These are phyloP conservation scores for Morelia viridis DNA, from an alignment of 2,797 vertebrate species.

Conservation along the genomic window DNA sequence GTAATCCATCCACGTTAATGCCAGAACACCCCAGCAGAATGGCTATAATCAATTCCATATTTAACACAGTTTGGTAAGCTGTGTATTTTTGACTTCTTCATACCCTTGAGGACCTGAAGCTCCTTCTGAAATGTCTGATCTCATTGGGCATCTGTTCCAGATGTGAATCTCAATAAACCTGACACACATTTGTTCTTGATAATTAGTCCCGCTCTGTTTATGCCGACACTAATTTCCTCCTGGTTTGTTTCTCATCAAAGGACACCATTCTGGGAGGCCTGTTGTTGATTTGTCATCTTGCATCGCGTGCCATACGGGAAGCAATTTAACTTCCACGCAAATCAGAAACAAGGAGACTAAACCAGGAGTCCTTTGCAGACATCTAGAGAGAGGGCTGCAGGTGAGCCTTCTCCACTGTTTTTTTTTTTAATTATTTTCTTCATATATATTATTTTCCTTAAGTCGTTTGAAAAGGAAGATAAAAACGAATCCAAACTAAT, in stretches of 20 bases:
- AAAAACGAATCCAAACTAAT: no score
- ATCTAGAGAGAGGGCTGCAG: not conserved
- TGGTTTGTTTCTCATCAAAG: not conserved
- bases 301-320: not conserved
- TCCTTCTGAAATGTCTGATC: not conserved
- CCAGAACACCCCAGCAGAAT: not conserved
- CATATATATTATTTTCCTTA: no score
- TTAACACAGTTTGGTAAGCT: not conserved
- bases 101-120: not conserved
- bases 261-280: not conserved
- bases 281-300: not conserved
- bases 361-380: not conserved
- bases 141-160: not conserved
- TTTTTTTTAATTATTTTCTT: no score
- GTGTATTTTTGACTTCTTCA: not conserved
- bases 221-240: not conserved
- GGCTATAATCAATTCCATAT: not conserved
- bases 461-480: no score
- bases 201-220: not conserved
- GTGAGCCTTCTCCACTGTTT: not conserved
- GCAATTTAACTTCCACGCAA: not conserved
- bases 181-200: not conserved
- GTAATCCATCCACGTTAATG: not conserved
- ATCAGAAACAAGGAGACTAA: not conserved
- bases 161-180: not conserved